Percentiles rank a stretch among this genome's conserved stretches.
Evolutionary conservation across 2,888 invertebrate species (phyloP).

Genomic region (Didymodactylos carnosus): DNA sequence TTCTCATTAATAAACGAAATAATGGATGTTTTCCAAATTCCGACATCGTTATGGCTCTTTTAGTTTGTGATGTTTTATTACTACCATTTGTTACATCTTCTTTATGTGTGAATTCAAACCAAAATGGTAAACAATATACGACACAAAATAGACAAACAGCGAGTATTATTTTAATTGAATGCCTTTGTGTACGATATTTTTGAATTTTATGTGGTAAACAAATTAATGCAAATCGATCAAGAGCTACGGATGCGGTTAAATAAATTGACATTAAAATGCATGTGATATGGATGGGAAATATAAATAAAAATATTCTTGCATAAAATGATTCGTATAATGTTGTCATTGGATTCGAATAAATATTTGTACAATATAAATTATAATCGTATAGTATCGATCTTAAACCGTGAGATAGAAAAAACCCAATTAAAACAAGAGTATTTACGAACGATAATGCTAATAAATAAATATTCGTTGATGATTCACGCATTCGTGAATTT

Average conservation of each 20-base stretch:
- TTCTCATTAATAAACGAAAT: neutral
- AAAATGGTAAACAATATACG: neutral
- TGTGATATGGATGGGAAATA: neutral
- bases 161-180: neutral
- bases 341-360: too few species aligned
- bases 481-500: neutral
- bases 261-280: neutral
- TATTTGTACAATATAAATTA: too few species aligned
- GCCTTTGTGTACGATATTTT: neutral
- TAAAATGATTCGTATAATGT: neutral
- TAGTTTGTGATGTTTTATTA: too few species aligned
- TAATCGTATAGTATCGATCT: too few species aligned
- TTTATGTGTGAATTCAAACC: neutral
- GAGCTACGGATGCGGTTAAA: neutral
- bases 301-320: neutral
- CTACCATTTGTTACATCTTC: neutral
- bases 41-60: neutral
- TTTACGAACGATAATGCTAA: neutral
- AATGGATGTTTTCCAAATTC: neutral
- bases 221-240: neutral
- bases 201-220: neutral
- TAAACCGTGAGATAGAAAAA: neutral
- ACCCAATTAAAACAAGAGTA: neutral
- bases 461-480: neutral
- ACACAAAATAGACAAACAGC: neutral